These are phyloP conservation scores for Eudemis profundana DNA, from an alignment of 2,888 invertebrate genomes.

Conservation along the genomic window DNA sequence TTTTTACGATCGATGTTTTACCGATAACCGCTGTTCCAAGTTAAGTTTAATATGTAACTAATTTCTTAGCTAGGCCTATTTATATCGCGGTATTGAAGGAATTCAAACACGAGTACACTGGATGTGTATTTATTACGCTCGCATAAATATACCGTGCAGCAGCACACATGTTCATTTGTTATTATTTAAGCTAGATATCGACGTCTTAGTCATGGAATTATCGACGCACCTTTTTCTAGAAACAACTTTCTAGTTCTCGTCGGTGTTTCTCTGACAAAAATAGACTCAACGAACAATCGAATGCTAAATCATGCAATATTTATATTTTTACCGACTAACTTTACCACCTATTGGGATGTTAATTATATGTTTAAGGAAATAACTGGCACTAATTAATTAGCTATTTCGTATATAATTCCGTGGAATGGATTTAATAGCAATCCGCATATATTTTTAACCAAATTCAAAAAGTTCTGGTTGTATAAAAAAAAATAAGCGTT, in stretches of 20 bases:
- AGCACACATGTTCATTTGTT: constrained; percentile 10
- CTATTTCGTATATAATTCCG: not conserved
- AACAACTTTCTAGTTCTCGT: constrained; percentile 36
- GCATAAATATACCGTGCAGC: constrained; percentile 6
- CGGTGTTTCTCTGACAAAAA: constrained; percentile 24
- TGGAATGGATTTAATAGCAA: not conserved
- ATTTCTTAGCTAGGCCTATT: constrained; percentile 21
- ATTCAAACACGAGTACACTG: constrained; percentile 22
- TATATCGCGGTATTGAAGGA: constrained; percentile 24
- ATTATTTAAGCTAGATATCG: constrained; percentile 9
- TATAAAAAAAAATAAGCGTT: no score
- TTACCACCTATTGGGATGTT: not conserved
- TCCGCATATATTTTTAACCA: not conserved
- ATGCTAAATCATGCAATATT: not conserved
- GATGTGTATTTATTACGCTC: constrained; percentile 31
- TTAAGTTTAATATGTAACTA: constrained; percentile 19
- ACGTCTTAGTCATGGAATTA: constrained; percentile 1
- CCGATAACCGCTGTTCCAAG: constrained; percentile 14
- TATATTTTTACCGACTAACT: not conserved
- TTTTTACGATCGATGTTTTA: constrained; percentile 22
- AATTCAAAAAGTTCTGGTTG: no score
- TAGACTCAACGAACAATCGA: constrained; percentile 21
- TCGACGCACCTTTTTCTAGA: constrained; percentile 29
- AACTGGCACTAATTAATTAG: constrained; percentile 13
- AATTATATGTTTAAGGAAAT: constrained; percentile 14